Percentiles rank a stretch among this genome's conserved stretches.
phyloP scores from a whole-genome alignment of 1,140 invertebrate species.

The Trachymyrmex cornetzi region DNA sequence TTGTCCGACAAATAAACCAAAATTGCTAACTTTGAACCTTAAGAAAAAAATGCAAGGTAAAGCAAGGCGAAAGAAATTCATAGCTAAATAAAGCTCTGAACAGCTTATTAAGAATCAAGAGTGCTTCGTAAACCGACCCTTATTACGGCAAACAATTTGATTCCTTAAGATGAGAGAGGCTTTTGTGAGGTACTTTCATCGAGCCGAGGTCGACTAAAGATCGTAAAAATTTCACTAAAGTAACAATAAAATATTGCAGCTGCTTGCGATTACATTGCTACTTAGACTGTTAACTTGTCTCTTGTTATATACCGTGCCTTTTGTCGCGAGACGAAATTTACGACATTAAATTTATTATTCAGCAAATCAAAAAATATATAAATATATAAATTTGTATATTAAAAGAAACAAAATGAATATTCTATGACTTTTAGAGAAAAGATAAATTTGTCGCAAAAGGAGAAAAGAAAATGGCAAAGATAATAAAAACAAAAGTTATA shows the following conservation, averaged over 20 bases:
- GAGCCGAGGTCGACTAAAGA: not conserved
- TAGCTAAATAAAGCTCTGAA: not conserved
- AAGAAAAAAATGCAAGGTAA: not conserved
- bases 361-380: not conserved
- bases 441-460: not conserved
- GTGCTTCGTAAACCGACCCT: slow-evolving; percentile 26
- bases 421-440: not conserved
- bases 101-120: not conserved
- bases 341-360: not conserved
- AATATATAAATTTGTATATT: not conserved
- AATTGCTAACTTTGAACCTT: slow-evolving; percentile 21
- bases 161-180: not conserved
- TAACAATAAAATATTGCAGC: slow-evolving; percentile 11
- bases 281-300: not conserved
- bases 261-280: not conserved
- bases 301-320: not conserved
- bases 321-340: not conserved
- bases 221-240: slow-evolving; percentile 23
- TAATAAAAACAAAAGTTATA: slow-evolving; percentile 4
- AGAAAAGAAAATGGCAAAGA: not conserved
- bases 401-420: not conserved
- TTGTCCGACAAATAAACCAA: not conserved
- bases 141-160: slow-evolving; percentile 20
- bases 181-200: not conserved
- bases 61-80: not conserved